phyloP scores from a whole-genome alignment of 2,113 vertebrate genomes.

The Otolemur garnettii region DNA sequence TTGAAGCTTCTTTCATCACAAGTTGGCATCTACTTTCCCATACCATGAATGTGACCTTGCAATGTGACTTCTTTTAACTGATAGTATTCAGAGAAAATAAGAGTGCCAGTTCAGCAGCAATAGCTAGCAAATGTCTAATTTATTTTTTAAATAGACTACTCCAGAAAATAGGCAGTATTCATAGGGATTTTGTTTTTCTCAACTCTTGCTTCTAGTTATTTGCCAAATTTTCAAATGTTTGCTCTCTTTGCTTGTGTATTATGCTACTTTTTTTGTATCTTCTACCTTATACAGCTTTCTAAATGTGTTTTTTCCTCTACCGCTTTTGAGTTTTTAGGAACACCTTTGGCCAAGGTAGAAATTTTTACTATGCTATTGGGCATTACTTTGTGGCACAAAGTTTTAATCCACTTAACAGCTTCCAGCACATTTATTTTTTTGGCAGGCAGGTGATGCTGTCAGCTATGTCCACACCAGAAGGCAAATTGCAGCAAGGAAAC shows the following conservation, averaged over 20 bases:
- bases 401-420: slow-evolving; percentile 71
- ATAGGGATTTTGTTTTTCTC: not conserved
- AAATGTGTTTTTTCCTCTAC: slow-evolving; percentile 9
- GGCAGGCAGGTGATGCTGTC: not conserved
- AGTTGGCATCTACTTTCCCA: not conserved
- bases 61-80: not conserved
- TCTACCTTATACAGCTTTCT: not conserved
- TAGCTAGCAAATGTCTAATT: slow-evolving; percentile 26
- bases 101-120: not conserved
- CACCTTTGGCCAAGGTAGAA: not conserved
- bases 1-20: not conserved
- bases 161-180: slow-evolving; percentile 30
- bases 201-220: not conserved
- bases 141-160: not conserved
- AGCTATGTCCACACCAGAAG: slow-evolving; percentile 19
- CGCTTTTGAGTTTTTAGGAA: slow-evolving; percentile 54
- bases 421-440: slow-evolving; percentile 56
- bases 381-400: not conserved
- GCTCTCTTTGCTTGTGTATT: slow-evolving; percentile 21
- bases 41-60: not conserved
- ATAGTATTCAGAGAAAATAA: slow-evolving; percentile 2
- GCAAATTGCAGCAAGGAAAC: not conserved
- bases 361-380: not conserved
- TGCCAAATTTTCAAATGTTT: slow-evolving; percentile 59
- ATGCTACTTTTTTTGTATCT: not conserved